Evolutionary conservation across 2,888 invertebrate genomes (phyloP).

Genomic region (Chironomus tentans): DNA sequence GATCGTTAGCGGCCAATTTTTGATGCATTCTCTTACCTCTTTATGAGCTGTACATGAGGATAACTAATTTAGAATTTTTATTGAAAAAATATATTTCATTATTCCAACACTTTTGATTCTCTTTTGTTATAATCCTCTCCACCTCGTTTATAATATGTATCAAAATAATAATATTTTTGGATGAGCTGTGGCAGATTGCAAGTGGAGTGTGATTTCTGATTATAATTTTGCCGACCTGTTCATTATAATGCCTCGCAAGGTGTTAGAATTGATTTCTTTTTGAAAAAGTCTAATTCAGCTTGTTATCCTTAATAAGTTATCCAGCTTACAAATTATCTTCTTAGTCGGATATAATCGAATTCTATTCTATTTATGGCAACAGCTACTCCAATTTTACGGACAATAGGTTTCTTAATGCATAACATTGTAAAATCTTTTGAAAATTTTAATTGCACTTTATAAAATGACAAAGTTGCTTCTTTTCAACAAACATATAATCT

Average conservation of each 20-base stretch:
- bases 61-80: not conserved
- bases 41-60: not conserved
- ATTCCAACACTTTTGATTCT: not conserved
- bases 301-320: too few species aligned
- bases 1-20: conserved; percentile 1
- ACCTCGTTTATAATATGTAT: not conserved
- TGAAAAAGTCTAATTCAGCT: not conserved
- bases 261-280: not conserved
- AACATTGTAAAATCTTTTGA: too few species aligned
- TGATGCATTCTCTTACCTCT: not conserved
- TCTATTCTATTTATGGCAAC: too few species aligned
- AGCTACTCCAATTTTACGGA: too few species aligned
- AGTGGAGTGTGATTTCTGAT: not conserved
- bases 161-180: not conserved
- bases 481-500: too few species aligned
- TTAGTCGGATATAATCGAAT: too few species aligned
- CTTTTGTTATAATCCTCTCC: not conserved
- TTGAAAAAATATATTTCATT: conserved; percentile 10
- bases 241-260: not conserved
- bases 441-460: too few species aligned
- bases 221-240: not conserved
- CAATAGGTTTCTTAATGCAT: too few species aligned
- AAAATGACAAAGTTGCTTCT: too few species aligned
- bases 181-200: not conserved
- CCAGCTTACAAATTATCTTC: too few species aligned